phyloP scores from a whole-genome alignment of 2,888 invertebrate genomes.

The Sycophila texana region DNA sequence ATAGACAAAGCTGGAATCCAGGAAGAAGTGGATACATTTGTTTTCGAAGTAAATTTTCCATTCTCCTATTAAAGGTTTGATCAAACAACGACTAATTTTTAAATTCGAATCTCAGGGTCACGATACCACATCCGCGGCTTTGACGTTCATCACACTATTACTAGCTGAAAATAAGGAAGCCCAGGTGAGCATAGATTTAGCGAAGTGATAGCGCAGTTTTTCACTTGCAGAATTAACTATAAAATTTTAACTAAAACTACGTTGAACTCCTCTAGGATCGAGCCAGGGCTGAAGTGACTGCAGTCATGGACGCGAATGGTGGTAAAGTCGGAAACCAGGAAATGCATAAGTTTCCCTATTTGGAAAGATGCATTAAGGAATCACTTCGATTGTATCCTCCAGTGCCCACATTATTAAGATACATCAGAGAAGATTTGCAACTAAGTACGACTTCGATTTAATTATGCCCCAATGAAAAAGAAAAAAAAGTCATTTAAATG shows the following conservation, averaged over 20 bases:
- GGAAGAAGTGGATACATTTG: conserved; percentile 71
- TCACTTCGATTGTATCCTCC: conserved; percentile 82
- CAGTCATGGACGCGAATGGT: conserved; percentile 76
- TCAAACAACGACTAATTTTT: conserved; percentile 59
- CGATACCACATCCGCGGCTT: conserved; percentile 79
- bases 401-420: conserved; percentile 70
- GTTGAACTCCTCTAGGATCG: conserved; percentile 57
- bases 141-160: conserved; percentile 77
- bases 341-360: conserved; percentile 81
- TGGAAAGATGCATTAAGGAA: conserved; percentile 84
- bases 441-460: conserved; percentile 24
- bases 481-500: no score
- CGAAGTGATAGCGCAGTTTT: no score
- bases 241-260: no score
- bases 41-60: conserved; percentile 59
- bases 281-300: conserved; percentile 66
- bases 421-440: conserved; percentile 41
- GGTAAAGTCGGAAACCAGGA: conserved; percentile 78
- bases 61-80: background rate
- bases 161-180: conserved; percentile 76
- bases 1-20: conserved; percentile 67
- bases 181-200: conserved; percentile 62
- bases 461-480: background rate
- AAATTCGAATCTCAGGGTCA: conserved; percentile 76
- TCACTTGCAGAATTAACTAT: no score